A percentile compares a stretch with the other conserved stretches of the same genome.
Evolutionary conservation across 23 tunicate genomes (phyloP).

Genomic region (Botrylloides violaceus): DNA sequence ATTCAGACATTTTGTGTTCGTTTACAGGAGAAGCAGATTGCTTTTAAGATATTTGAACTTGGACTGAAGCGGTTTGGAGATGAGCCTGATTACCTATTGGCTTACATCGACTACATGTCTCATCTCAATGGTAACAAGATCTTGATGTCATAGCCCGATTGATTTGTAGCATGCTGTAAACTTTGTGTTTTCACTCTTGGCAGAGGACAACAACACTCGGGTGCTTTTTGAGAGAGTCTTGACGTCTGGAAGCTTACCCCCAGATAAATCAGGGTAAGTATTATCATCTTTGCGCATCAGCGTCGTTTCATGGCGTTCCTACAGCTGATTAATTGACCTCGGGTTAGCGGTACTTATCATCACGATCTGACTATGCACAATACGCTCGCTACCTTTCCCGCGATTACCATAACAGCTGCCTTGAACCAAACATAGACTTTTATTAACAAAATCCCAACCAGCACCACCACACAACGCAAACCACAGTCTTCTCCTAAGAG

Average conservation of each 20-base stretch:
- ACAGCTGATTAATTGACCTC: too few relatives aligned
- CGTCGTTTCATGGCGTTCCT: too few relatives aligned
- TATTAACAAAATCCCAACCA: too few relatives aligned
- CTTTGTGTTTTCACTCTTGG: background rate
- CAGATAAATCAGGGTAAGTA: slow-evolving; percentile 83
- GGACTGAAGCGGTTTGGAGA: slow-evolving; percentile 91
- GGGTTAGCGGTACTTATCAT: too few relatives aligned
- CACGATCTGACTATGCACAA: too few relatives aligned
- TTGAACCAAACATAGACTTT: too few relatives aligned
- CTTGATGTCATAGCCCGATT: background rate
- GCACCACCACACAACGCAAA: too few relatives aligned
- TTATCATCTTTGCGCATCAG: too few relatives aligned
- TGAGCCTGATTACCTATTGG: slow-evolving; percentile 79
- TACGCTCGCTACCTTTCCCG: too few relatives aligned
- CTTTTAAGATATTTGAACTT: slow-evolving; percentile 89
- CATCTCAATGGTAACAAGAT: slow-evolving; percentile 73
- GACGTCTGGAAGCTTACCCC: slow-evolving; percentile 78
- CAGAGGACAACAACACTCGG: slow-evolving; percentile 95
- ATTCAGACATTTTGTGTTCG: too few relatives aligned
- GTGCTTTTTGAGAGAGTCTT: slow-evolving; percentile 83
- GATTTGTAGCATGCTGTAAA: background rate
- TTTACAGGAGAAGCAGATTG: slow-evolving; percentile 78
- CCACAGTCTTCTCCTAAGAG: too few relatives aligned
- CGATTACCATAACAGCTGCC: too few relatives aligned
- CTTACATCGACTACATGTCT: slow-evolving; percentile 89